Evolutionary conservation across 1,140 invertebrate species (phyloP), one percentile per base, ranked within the genome.

Genomic region (Calliphora vicina): DNA sequence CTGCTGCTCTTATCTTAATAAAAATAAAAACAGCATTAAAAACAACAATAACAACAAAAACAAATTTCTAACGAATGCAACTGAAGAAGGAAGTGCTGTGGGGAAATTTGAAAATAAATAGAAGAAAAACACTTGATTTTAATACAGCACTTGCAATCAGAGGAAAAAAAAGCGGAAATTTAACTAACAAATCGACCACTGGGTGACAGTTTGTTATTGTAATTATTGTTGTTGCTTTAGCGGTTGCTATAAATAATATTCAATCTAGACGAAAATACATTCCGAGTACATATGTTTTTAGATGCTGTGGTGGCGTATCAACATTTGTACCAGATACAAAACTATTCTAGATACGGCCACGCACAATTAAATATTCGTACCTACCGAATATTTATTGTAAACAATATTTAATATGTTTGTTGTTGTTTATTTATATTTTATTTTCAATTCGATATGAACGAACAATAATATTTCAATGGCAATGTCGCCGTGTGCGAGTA

Each of bases 201-300:
- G 61, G 61, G 61, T 67, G 61, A 25, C 61, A 20, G 61, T 23
- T 25, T 20, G 17, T 23, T 25, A 20, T 67, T 67, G 57, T 25
- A 23, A 5, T 23, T 25, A 20, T 67, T 67, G 57, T 67, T 23
- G 61, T 67, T 67, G 61, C 8, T 67, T 5, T 67, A 20, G 61
- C 13, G 45, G 45, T n/a, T 50, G 17, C 45, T 50, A 50, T 50
- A 17, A 50, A 50, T 50, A 50, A 50, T 50, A 67, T 67, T 10
- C 61, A 67, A 67, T 67, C n/a, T 67, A 67, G 50, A 57, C 50
- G 15, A n/a, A 67, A 67, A 67, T 67, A 67, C n/a, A n/a, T 57
- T 57, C n/a, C 50, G 10, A 67, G 8, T 25, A 25, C 6, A 67
- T 67, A 23, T 5, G 20, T 50, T n/a, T 50, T 12, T n/a, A n/a